Base-by-base conservation (phyloP, 2,888 invertebrate species). In the Nephrocerus scutellatus region DNA sequence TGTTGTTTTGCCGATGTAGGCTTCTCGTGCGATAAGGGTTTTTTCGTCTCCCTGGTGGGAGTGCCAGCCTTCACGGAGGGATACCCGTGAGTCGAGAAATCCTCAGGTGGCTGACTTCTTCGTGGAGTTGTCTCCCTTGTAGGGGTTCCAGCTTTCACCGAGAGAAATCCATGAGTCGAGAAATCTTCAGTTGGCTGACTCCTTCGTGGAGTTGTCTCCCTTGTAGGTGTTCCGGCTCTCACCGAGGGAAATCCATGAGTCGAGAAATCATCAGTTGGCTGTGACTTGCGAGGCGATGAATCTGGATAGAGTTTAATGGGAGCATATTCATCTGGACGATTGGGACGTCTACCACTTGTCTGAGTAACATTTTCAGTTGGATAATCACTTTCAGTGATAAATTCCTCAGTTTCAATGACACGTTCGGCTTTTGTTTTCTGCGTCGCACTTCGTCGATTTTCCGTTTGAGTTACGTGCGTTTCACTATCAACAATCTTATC, bases 381-480 rank as follows among this genome's bases (percentile, higher is more conserved):
- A 19, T 22, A 9, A 38, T 43, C 36, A 14, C 50, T 44, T 12
- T 56, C 55, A 33, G 44, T 49, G 9, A 38, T 47, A 5, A 53
- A 28, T 8, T 52, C 41, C 35, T 60, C 60, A 9, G 57, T 58
- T 41, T 60, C 62, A 12, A 50, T 43, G 36, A 55, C 53, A 30
- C 52, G 54, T 43, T 61, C 55, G 1, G 56, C 50, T 43, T 51
- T 57, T 15, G 47, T 54, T 13, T 53, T 52, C 16, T 56, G 55
- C 46, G 57, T 62, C 2, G 54, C 50, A 30, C 54, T 59, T 29
- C 49, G 52, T 14, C 52, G 56, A 41, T 56, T 52, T 46, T 61
- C 56, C 4, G 62, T n/a, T n/a, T n/a, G 18, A 14, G 16, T 29
- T 5, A 29, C 29, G 9, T 16, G 6, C 5, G 18, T 18, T 14